Evolutionary conservation across 2,113 vertebrate genomes (phyloP).

Genomic region (Lota lota): DNA sequence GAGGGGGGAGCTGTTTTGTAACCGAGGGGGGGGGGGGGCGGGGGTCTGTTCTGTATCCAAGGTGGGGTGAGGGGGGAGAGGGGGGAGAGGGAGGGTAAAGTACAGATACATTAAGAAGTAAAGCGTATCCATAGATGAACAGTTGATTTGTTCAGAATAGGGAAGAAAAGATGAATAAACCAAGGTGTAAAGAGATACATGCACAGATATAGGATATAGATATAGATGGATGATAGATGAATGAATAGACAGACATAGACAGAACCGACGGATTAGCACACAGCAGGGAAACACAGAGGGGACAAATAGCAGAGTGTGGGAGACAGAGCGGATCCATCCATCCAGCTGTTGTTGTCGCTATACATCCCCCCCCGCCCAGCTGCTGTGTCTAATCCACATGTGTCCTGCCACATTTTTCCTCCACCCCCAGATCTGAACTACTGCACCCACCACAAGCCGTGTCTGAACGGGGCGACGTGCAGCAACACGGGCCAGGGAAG

Average conservation of each 20-base stretch:
- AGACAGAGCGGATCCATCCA: slow-evolving; percentile 37
- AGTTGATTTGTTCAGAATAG: too few relatives aligned
- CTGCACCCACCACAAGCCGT: slow-evolving; percentile 97
- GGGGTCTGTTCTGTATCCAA: not conserved
- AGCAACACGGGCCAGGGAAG: slow-evolving; percentile 98
- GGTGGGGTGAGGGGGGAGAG: not conserved
- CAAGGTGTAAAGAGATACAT: too few relatives aligned
- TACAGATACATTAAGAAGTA: not conserved
- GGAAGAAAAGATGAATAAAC: not conserved
- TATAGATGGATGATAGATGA: not conserved
- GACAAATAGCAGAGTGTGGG: slow-evolving; percentile 22
- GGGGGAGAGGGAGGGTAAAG: not conserved
- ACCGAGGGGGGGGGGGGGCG: not conserved
- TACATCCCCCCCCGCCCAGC: slow-evolving; percentile 35
- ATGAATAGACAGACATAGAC: not conserved
- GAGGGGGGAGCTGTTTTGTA: not conserved
- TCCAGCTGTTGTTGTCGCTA: slow-evolving; percentile 26
- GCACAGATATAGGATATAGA: not conserved
- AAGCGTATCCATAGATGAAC: too few relatives aligned
- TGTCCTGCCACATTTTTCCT: slow-evolving; percentile 20
- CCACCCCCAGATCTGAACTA: slow-evolving; percentile 89
- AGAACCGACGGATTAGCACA: too few relatives aligned
- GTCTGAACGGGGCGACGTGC: slow-evolving; percentile 94
- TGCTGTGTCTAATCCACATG: slow-evolving; percentile 65
- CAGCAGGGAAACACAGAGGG: not conserved